Percentiles rank a stretch among this genome's conserved stretches.
Conservation (phyloP, 2,113 vertebrate species). For the Pollimyrus isidori region DNA sequence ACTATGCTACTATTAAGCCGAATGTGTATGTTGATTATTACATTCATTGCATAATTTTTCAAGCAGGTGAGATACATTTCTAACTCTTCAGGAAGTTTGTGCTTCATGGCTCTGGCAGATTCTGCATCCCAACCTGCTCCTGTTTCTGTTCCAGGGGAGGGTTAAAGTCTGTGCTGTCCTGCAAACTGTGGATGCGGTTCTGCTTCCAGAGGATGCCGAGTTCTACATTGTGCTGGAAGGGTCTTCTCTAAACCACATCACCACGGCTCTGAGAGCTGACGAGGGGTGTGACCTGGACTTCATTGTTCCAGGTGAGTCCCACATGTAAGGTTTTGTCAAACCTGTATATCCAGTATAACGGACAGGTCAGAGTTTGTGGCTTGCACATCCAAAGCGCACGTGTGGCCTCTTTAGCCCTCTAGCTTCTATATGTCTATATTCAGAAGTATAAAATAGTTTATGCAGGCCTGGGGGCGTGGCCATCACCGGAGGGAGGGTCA, state of each 20-base stretch:
- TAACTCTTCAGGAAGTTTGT: not conserved
- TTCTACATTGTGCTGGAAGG: slow-evolving; percentile 74
- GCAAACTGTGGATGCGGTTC: slow-evolving; percentile 42
- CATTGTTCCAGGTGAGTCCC: slow-evolving; percentile 64
- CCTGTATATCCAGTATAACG: not conserved
- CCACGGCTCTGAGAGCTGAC: slow-evolving; percentile 50
- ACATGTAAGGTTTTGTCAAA: not conserved
- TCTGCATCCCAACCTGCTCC: not conserved
- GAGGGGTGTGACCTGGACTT: slow-evolving; percentile 56
- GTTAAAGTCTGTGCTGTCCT: slow-evolving; percentile 55
- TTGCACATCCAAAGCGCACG: not conserved
- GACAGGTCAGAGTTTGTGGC: not conserved
- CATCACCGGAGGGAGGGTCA: not conserved
- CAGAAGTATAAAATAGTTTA: not conserved
- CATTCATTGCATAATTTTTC: not conserved
- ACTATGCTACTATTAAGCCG: not conserved
- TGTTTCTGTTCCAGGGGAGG: slow-evolving; percentile 64
- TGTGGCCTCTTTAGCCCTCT: not conserved
- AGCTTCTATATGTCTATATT: not conserved
- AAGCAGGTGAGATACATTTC: not conserved
- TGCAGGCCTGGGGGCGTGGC: not conserved
- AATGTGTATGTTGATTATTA: not conserved
- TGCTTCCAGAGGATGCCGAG: slow-evolving; percentile 56
- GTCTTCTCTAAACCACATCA: slow-evolving; percentile 64
- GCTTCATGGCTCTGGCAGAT: not conserved